phyloP scores from a whole-genome alignment of 2,113 vertebrate species.

The Anhinga anhinga region DNA sequence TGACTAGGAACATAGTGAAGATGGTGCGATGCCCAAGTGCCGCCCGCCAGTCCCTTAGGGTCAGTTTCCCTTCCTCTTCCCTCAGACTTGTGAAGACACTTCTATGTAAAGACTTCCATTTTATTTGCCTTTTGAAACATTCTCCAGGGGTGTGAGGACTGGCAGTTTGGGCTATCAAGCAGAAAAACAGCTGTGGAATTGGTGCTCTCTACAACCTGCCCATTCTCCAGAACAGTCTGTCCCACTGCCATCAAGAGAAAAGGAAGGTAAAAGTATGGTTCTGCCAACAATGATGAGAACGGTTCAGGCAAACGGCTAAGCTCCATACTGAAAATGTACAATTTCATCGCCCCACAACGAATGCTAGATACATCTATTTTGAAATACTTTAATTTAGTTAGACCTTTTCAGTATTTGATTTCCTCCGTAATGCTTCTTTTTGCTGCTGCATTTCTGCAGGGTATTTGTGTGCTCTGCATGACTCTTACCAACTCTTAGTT shows the following conservation, averaged over 20 bases:
- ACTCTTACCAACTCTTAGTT: neutral
- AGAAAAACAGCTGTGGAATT: neutral
- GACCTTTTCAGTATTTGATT: neutral
- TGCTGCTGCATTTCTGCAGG: neutral
- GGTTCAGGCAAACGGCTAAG: neutral
- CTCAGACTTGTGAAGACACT: neutral
- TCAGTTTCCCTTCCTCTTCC: neutral
- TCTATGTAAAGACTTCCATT: neutral
- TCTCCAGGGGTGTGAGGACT: neutral
- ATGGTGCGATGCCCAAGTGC: neutral
- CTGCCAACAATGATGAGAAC: neutral
- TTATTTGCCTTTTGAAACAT: neutral
- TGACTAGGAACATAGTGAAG: neutral
- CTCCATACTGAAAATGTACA: neutral
- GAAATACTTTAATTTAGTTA: neutral
- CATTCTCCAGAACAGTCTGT: neutral
- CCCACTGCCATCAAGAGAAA: neutral
- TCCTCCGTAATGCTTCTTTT: neutral
- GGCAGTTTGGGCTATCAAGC: neutral
- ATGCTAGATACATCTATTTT: neutral
- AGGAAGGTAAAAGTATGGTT: neutral
- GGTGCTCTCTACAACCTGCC: neutral
- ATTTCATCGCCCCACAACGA: neutral
- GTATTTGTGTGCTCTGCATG: neutral
- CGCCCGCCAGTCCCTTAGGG: neutral